Conservation (phyloP, 2,797 vertebrate species). For the Lycodopsis pacificus region DNA sequence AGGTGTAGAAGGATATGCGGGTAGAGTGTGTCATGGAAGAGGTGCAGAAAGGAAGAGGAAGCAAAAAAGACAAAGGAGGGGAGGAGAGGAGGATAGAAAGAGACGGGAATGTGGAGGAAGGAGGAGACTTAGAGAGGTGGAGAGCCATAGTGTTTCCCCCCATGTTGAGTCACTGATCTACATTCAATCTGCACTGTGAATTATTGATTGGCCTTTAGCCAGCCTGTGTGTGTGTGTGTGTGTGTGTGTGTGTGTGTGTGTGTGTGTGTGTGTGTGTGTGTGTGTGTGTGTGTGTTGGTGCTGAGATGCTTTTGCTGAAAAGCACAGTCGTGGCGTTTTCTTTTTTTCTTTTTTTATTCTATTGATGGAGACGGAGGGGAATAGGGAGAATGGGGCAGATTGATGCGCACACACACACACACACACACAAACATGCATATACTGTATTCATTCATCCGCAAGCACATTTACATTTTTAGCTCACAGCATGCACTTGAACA, state of each 20-base stretch:
- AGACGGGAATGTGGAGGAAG: constrained; percentile 23
- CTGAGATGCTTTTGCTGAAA: constrained; percentile 59
- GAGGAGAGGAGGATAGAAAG: constrained; percentile 6
- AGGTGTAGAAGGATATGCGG: no score
- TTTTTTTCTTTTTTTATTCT: constrained; percentile 29
- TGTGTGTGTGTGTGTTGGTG: constrained; percentile 25
- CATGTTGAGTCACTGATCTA: constrained; percentile 79
- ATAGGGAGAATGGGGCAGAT: constrained; percentile 30
- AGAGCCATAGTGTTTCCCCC: constrained; percentile 57
- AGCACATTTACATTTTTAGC: constrained; percentile 26
- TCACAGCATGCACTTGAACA: constrained; percentile 4
- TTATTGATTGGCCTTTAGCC: constrained; percentile 81
- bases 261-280: constrained; percentile 32
- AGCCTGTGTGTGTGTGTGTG: constrained; percentile 31
- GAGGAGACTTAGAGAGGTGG: constrained; percentile 40
- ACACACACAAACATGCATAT: constrained; percentile 7
- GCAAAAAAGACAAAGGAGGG: not conserved
- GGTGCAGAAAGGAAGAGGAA: not conserved
- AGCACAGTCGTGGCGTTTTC: constrained; percentile 56
- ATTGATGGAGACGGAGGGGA: constrained; percentile 41
- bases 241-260: constrained; percentile 30
- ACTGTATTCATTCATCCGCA: constrained; percentile 22
- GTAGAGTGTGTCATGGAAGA: not conserved
- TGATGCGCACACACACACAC: constrained; percentile 12
- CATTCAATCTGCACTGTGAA: constrained; percentile 80